These are phyloP conservation scores for Drosophila auraria DNA, from an alignment of 1,140 invertebrate genomes.

Conservation along the genomic window DNA sequence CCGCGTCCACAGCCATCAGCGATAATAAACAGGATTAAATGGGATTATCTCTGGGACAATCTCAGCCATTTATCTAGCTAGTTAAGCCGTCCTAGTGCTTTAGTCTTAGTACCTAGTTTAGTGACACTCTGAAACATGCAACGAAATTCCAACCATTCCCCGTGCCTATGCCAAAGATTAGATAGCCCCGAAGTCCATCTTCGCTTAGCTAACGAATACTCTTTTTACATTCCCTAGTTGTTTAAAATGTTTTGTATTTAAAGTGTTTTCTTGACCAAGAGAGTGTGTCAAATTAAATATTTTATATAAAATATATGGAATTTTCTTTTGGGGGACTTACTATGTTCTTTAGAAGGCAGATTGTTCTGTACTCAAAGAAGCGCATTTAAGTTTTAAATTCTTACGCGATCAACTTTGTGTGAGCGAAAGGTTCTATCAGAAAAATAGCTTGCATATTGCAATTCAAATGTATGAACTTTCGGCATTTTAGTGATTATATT, in stretches of 20 bases:
- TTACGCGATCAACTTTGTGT: no score
- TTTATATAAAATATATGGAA: constrained; percentile 28
- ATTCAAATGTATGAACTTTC: no score
- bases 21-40: constrained; percentile 55
- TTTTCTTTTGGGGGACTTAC: not conserved
- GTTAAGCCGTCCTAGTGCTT: constrained; percentile 77
- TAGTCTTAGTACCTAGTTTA: constrained; percentile 67
- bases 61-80: constrained; percentile 58
- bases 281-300: constrained; percentile 59
- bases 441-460: no score
- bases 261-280: constrained; percentile 24
- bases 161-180: constrained; percentile 74
- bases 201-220: constrained; percentile 65
- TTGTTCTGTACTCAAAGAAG: no score
- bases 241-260: constrained; percentile 39
- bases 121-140: constrained; percentile 18
- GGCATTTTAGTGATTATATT: no score
- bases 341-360: no score
- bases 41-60: not conserved
- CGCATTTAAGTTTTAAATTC: no score
- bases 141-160: constrained; percentile 38
- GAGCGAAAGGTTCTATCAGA: no score
- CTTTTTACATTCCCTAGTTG: constrained; percentile 48
- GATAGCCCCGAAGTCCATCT: constrained; percentile 28
- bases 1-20: constrained; percentile 53